phyloP scores from a whole-genome alignment of 2,888 invertebrate species.

The Ephialtes manifestator region DNA sequence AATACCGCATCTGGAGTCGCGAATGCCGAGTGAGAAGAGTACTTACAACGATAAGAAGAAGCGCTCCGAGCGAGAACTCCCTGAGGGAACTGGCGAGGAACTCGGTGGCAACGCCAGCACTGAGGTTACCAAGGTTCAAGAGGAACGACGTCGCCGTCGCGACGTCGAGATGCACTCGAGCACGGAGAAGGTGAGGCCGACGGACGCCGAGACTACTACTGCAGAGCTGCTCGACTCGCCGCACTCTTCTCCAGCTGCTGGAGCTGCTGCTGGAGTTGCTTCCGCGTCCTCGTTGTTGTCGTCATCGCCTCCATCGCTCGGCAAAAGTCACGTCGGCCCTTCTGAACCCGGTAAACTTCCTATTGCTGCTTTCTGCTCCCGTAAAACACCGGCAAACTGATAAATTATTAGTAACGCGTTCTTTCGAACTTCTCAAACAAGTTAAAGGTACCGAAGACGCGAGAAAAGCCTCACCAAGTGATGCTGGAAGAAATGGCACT shows the following conservation, averaged over 20 bases:
- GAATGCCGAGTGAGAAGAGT: conserved; percentile 45
- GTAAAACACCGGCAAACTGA: conserved; percentile 24
- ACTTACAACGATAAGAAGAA: conserved; percentile 46
- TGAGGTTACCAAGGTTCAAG: conserved; percentile 69
- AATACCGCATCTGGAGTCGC: conserved; percentile 31
- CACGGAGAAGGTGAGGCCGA: conserved; percentile 45
- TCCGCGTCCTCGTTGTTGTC: not conserved
- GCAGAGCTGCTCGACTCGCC: conserved; percentile 52
- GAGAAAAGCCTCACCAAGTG: conserved; percentile 18
- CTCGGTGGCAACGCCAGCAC: conserved; percentile 23
- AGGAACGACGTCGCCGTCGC: conserved; percentile 59
- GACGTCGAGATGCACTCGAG: conserved; percentile 67
- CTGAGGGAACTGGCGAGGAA: conserved; percentile 53
- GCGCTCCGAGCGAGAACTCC: conserved; percentile 44
- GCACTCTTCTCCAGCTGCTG: conserved; percentile 35
- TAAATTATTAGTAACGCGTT: conserved; percentile 45
- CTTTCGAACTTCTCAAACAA: conserved; percentile 25
- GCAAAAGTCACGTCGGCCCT: conserved; percentile 61
- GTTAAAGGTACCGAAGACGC: conserved; percentile 8
- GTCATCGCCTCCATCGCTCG: conserved; percentile 34
- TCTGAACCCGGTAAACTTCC: conserved; percentile 27
- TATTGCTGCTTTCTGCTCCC: not conserved
- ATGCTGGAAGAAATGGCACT: conserved; percentile 24
- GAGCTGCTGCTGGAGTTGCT: not conserved
- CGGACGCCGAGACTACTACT: conserved; percentile 49